phyloP scores from a whole-genome alignment of 2,888 invertebrate species.

The Ormyrus labotus region DNA sequence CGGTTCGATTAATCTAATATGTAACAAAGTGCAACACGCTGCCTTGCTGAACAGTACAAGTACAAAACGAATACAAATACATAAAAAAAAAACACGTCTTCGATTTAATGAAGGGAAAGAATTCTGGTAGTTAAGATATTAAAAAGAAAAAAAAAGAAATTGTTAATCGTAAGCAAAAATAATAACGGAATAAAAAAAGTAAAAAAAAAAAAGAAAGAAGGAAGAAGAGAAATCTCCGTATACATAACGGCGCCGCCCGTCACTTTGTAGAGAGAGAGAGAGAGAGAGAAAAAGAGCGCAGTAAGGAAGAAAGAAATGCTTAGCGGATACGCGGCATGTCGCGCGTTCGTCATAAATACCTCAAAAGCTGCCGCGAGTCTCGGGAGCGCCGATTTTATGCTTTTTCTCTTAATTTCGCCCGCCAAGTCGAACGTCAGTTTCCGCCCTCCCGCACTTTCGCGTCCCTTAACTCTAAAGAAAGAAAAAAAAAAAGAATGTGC shows the following conservation, averaged over 20 bases:
- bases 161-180: slow-evolving; percentile 66
- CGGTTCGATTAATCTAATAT: slow-evolving; percentile 72
- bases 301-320: slow-evolving; percentile 23
- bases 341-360: slow-evolving; percentile 73
- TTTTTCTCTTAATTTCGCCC: neutral
- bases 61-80: slow-evolving; percentile 76
- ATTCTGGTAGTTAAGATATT: slow-evolving; percentile 74
- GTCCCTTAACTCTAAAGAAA: slow-evolving; percentile 28
- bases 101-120: slow-evolving; percentile 72
- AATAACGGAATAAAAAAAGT: slow-evolving; percentile 55
- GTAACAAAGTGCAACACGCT: slow-evolving; percentile 77
- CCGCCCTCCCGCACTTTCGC: slow-evolving; percentile 17
- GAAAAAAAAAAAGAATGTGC: neutral
- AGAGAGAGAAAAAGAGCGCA: slow-evolving; percentile 30
- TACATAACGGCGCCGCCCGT: slow-evolving; percentile 66
- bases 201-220: slow-evolving; percentile 49
- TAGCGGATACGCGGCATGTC: slow-evolving; percentile 59
- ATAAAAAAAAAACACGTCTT: slow-evolving; percentile 72
- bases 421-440: slow-evolving; percentile 41
- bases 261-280: slow-evolving; percentile 55
- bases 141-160: slow-evolving; percentile 59
- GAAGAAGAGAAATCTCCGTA: slow-evolving; percentile 63
- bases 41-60: slow-evolving; percentile 77
- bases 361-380: slow-evolving; percentile 71
- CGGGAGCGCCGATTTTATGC: slow-evolving; percentile 59